Conservation (phyloP, 2,888 invertebrate genomes). For the Parnassius apollo region DNA sequence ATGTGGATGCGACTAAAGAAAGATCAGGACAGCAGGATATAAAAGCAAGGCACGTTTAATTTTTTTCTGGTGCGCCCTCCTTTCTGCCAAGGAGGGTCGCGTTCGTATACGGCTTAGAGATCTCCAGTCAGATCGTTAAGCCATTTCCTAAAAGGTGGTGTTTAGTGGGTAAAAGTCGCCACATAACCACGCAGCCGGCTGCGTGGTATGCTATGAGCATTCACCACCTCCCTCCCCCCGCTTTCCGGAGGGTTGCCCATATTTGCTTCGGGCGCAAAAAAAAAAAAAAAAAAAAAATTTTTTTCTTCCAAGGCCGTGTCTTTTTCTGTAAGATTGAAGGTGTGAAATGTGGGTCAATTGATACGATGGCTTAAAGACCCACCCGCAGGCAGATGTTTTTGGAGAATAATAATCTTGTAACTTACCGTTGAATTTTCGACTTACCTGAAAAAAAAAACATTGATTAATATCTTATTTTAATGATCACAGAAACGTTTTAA, state of each 20-base stretch:
- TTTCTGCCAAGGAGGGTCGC: too few relatives aligned
- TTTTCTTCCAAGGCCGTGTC: constrained; percentile 24
- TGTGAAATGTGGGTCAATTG: constrained; percentile 30
- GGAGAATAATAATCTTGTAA: constrained; percentile 20
- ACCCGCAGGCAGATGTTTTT: constrained; percentile 30
- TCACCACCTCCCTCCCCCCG: too few relatives aligned
- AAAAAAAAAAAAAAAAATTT: too few relatives aligned
- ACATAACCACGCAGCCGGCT: too few relatives aligned
- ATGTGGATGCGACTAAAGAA: constrained; percentile 16
- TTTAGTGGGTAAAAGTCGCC: too few relatives aligned
- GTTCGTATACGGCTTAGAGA: too few relatives aligned
- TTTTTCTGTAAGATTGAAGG: constrained; percentile 23
- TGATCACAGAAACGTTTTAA: not conserved
- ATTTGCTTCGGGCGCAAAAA: too few relatives aligned
- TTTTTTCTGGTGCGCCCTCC: too few relatives aligned
- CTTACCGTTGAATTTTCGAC: constrained; percentile 26
- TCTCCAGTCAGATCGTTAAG: too few relatives aligned
- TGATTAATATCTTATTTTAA: constrained; percentile 10
- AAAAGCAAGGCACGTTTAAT: constrained; percentile 8
- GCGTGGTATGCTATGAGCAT: too few relatives aligned
- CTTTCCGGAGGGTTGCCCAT: too few relatives aligned
- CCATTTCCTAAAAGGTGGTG: too few relatives aligned
- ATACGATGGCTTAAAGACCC: constrained; percentile 19
- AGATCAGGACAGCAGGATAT: constrained; percentile 22
- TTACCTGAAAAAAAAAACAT: constrained; percentile 32